Base-by-base conservation (phyloP, 2,888 invertebrate species). In the Abrostola tripartita region DNA sequence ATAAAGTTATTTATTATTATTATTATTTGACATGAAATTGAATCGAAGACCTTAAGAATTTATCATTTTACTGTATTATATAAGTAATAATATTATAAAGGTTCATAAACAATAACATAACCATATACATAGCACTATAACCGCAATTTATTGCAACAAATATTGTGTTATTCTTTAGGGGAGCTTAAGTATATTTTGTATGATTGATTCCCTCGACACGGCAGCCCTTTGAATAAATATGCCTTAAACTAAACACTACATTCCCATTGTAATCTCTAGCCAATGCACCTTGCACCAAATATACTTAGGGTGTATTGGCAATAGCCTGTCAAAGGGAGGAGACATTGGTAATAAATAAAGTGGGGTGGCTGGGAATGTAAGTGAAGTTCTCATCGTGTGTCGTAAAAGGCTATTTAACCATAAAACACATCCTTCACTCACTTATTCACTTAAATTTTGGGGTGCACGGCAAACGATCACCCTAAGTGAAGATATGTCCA, bases 231-330 rank as follows among this genome's bases (percentile, higher is more conserved):
- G 68, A 74, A 79, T 83, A 88, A 85, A 88, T 82, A 87, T 67
- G 59, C 71, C 71, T 65, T 81, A 85, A 83, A 87, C 84, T 85
- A 88, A 90, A 88, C 82, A 87, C 68, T 79, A 81, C 79, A 90
- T 89, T 87, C 81, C 85, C 85, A 84, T 81, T 78, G 68, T 84
- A 86, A 85, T 85, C 76, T 82, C 71, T 78, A 62, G 71, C 78
- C 79, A 80, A 84, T 78, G 74, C 70, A 78, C 64, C 57, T 71
- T 79, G 81, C 65, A 81, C 68, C 66, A 71, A 82, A 86, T 83
- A 86, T 82, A 84, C 81, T 68, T 40, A 38, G 72, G 81, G 80
- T 80, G 83, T 80, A 81, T 79, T 71, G 55, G 56, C 58, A 41
- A 67, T 58, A 62, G 53, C 66, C 65, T 78, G 74, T 66, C 50